Conservation (phyloP, 2,888 invertebrate genomes). For the Drosophila melanosoma region DNA sequence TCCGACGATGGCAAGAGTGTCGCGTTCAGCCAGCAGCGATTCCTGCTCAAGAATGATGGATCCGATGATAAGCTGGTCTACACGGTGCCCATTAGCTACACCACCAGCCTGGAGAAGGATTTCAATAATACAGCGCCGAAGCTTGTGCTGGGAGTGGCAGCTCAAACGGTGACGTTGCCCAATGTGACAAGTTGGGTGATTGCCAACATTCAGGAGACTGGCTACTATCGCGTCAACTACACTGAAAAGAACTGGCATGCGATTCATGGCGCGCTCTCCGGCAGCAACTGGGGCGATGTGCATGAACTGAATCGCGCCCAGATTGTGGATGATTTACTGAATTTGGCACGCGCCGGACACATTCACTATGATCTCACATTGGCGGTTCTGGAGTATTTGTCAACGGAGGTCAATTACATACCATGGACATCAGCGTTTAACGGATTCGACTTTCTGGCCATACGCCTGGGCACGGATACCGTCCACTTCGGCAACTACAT, state of each 20-base stretch:
- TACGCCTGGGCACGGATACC: conserved; percentile 76
- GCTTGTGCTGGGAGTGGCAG: conserved; percentile 52
- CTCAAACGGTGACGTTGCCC: conserved; percentile 3
- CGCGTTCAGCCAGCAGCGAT: conserved; percentile 79
- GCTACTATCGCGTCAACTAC: conserved; percentile 89
- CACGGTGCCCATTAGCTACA: conserved; percentile 82
- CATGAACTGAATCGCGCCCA: conserved; percentile 91
- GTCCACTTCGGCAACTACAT: conserved; percentile 84
- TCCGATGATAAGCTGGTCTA: conserved; percentile 63
- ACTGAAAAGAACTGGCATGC: conserved; percentile 88
- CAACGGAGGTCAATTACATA: conserved; percentile 89
- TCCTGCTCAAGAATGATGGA: conserved; percentile 74
- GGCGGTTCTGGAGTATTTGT: conserved; percentile 89
- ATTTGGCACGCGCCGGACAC: conserved; percentile 88
- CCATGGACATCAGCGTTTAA: conserved; percentile 91
- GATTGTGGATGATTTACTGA: conserved; percentile 92
- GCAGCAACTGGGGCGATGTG: conserved; percentile 84
- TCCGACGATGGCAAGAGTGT: conserved; percentile 46
- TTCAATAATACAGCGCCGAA: conserved; percentile 72
- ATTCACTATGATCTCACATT: conserved; percentile 88
- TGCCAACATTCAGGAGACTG: conserved; percentile 82
- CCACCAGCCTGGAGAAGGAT: conserved; percentile 64
- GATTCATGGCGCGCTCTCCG: conserved; percentile 58
- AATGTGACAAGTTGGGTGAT: conserved; percentile 72
- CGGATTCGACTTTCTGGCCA: conserved; percentile 83